Conservation (phyloP, 2,797 vertebrate genomes). For the Tauraco hartlaubi region DNA sequence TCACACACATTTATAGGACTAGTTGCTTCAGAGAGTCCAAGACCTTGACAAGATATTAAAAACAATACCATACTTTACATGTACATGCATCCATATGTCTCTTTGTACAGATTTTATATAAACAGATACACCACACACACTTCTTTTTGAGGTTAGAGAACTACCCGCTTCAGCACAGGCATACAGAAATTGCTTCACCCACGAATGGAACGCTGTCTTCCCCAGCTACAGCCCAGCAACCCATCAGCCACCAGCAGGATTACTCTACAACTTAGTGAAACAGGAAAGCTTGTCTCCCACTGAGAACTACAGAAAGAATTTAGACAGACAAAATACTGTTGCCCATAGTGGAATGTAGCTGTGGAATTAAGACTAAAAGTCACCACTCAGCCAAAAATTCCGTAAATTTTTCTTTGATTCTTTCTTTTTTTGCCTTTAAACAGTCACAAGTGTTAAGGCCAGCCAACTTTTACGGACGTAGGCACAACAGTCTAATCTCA, state of each 20-base stretch:
- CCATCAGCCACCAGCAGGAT: not conserved
- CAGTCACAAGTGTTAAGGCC: not conserved
- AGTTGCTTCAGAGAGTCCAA: not conserved
- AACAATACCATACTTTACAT: not conserved
- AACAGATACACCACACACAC: not conserved
- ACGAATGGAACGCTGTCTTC: fast-evolving
- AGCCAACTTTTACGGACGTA: not conserved
- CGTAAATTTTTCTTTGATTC: not conserved
- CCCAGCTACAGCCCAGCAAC: not conserved
- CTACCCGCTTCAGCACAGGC: not conserved
- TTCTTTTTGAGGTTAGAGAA: not conserved
- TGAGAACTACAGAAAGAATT: not conserved
- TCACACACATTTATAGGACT: not conserved
- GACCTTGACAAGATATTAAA: not conserved
- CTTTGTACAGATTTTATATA: not conserved
- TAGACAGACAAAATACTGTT: not conserved
- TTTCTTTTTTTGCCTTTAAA: not conserved
- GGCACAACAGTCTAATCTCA: not conserved
- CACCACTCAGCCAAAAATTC: not conserved
- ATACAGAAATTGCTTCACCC: not conserved
- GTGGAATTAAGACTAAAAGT: not conserved
- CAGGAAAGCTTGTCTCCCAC: not conserved
- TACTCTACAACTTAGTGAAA: not conserved
- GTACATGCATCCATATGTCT: not conserved
- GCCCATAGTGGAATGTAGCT: not conserved